Conservation (phyloP, 2,113 vertebrate genomes). For the Genyomyrus donnyi region DNA sequence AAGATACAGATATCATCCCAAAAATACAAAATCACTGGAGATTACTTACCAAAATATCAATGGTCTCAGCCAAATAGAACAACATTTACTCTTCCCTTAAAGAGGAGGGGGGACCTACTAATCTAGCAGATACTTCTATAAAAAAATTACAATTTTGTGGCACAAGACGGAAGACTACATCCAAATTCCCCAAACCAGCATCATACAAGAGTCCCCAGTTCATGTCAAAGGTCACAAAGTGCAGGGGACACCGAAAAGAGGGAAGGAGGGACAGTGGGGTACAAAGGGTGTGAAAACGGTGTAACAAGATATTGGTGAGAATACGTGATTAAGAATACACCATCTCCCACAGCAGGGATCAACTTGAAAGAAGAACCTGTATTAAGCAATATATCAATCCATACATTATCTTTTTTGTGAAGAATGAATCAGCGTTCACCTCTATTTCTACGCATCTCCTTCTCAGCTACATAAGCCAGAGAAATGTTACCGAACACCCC, state of each 20-base stretch:
- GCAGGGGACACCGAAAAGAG: neutral
- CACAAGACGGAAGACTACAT: neutral
- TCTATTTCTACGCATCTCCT: neutral
- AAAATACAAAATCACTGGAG: neutral
- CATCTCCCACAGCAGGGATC: neutral
- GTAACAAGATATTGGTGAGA: neutral
- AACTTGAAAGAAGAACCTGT: neutral
- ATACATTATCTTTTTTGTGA: neutral
- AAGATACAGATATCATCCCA: neutral
- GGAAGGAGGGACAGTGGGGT: neutral
- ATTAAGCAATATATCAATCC: neutral
- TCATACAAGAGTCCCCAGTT: neutral
- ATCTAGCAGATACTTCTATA: neutral
- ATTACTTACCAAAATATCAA: neutral
- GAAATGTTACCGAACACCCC: neutral
- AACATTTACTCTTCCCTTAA: neutral
- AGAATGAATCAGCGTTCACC: neutral
- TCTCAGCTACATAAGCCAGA: neutral
- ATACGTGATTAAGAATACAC: neutral
- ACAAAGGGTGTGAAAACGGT: neutral
- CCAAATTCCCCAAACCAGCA: neutral
- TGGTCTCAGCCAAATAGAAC: neutral
- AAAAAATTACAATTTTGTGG: neutral
- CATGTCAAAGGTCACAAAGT: neutral
- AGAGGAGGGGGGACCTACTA: neutral